Evolutionary conservation across 2,888 invertebrate genomes (phyloP).

Genomic region (Sipha maydis): DNA sequence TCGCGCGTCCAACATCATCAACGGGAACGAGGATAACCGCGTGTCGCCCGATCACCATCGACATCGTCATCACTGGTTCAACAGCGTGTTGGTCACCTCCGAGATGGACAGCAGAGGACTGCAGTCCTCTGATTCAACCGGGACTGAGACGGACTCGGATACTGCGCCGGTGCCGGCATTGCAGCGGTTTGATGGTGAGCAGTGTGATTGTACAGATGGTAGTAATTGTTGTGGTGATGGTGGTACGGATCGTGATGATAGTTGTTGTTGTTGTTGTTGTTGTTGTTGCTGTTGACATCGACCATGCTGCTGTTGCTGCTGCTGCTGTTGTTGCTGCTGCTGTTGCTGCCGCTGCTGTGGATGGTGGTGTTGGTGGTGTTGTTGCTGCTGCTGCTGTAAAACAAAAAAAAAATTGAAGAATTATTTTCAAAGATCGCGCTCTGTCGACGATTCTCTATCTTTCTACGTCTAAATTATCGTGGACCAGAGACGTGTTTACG

Average conservation of each 20-base stretch:
- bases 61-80: slow-evolving; percentile 71
- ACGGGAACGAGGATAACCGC: no score
- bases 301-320: slow-evolving; percentile 9
- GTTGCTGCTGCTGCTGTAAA: slow-evolving; percentile 27
- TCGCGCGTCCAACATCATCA: no score
- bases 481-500: no score
- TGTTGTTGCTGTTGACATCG: slow-evolving; percentile 41
- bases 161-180: slow-evolving; percentile 52
- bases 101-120: slow-evolving; percentile 81
- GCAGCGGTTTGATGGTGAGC: slow-evolving; percentile 51
- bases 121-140: slow-evolving; percentile 70
- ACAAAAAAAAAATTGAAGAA: neutral
- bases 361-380: neutral
- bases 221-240: slow-evolving; percentile 51
- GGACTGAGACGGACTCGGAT: slow-evolving; percentile 56
- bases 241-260: slow-evolving; percentile 54
- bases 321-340: neutral
- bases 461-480: neutral
- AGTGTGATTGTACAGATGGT: slow-evolving; percentile 54
- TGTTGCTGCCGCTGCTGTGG: neutral
- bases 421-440: neutral
- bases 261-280: slow-evolving; percentile 36
- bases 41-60: no score
- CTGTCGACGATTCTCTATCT: no score
- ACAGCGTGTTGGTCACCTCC: slow-evolving; percentile 80